A percentile compares a stretch with the other conserved stretches of the same genome.
Conservation (phyloP, 1,140 invertebrate genomes). For the Mya arenaria region DNA sequence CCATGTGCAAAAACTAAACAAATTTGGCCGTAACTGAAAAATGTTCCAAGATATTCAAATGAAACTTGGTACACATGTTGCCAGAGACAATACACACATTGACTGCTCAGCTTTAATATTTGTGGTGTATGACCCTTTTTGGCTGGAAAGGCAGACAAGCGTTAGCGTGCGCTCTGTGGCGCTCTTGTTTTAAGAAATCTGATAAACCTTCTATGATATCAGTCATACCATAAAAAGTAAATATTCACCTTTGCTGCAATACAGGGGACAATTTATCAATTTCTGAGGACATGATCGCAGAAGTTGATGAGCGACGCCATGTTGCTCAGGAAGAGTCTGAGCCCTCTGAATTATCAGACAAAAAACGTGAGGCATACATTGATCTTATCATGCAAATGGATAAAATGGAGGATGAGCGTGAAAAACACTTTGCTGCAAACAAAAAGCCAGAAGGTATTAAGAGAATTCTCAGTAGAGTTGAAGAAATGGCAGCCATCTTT, state of each 20-base stretch:
- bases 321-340: constrained; percentile 21
- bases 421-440: constrained; percentile 32
- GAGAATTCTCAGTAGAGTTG: neutral
- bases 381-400: constrained; percentile 73
- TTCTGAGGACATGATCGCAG: constrained; percentile 59
- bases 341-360: constrained; percentile 48
- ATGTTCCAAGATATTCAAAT: no score
- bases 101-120: no score
- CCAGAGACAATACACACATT: no score
- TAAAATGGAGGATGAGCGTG: constrained; percentile 62
- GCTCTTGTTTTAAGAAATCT: no score
- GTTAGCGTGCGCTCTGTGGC: no score
- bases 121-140: no score
- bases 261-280: constrained; percentile 48
- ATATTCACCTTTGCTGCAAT: constrained; percentile 23
- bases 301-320: constrained; percentile 66
- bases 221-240: no score
- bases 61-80: no score
- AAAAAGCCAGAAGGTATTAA: constrained; percentile 45
- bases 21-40: no score
- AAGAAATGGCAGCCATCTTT: constrained; percentile 29
- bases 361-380: constrained; percentile 69
- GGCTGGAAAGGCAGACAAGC: no score
- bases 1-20: no score
- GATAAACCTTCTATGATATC: no score